Conservation (phyloP, 1,140 invertebrate genomes). For the Forficula auricularia region DNA sequence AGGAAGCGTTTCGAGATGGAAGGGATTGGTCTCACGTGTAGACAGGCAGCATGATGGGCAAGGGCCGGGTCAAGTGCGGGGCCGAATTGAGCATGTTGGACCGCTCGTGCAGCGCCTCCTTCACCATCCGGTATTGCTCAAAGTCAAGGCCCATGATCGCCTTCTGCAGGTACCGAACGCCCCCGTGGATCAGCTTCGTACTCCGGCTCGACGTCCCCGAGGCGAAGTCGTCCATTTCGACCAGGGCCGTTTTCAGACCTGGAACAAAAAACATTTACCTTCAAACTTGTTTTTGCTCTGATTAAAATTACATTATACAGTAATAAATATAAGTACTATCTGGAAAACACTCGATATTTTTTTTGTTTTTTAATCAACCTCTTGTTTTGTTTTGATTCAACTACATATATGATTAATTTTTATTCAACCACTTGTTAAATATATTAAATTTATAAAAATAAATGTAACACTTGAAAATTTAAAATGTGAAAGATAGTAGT, state of each 20-base stretch:
- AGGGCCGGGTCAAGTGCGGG: conserved; percentile 86
- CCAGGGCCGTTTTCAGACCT: conserved; percentile 88
- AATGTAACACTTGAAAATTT: too few species aligned
- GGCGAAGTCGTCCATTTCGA: conserved; percentile 94
- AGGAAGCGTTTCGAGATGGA: neutral
- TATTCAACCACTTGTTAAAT: conserved; percentile 1
- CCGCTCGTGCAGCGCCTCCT: conserved; percentile 90
- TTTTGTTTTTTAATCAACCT: neutral
- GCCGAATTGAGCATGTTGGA: conserved; percentile 87
- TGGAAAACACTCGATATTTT: neutral
- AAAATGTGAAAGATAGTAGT: too few species aligned
- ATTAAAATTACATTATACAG: neutral
- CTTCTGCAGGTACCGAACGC: conserved; percentile 93
- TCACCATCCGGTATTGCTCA: conserved; percentile 93
- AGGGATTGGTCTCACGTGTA: conserved; percentile 56
- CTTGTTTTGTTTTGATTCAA: too few species aligned
- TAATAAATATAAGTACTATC: too few species aligned
- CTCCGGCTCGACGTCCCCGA: conserved; percentile 91
- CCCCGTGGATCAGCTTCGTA: conserved; percentile 98
- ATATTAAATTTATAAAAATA: conserved; percentile 6
- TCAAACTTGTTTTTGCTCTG: neutral
- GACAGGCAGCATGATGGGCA: conserved; percentile 96
- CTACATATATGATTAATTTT: too few species aligned
- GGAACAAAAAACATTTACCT: conserved; percentile 6
- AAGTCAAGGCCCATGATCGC: conserved; percentile 87